These are phyloP conservation scores for Brotula barbata DNA, from an alignment of 2,797 vertebrate genomes.

Conservation along the genomic window DNA sequence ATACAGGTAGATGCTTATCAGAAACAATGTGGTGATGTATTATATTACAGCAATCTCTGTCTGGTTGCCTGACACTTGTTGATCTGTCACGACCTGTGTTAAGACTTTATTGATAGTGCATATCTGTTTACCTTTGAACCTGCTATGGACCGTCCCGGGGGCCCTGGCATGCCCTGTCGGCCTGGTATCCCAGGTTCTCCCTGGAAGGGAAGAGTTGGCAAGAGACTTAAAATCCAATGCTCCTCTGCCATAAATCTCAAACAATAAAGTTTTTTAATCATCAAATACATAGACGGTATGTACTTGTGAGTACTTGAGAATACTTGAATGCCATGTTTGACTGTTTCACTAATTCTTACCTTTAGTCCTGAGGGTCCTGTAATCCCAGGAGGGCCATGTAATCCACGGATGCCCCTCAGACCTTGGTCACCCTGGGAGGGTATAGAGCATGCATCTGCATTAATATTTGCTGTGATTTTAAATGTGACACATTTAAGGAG, in stretches of 20 bases:
- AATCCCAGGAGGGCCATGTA: conserved; percentile 84
- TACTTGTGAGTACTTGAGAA: no score
- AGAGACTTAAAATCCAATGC: conserved; percentile 5
- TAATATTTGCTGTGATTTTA: background rate
- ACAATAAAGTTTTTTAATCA: no score
- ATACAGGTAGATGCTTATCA: conserved; percentile 1
- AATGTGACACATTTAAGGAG: background rate
- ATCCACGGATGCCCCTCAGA: conserved; percentile 86
- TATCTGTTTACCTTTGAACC: conserved; percentile 86
- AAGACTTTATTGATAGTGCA: background rate
- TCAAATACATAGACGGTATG: no score
- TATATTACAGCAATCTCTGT: conserved; percentile 18
- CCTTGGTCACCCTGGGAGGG: conserved; percentile 87
- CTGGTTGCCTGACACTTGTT: conserved; percentile 25
- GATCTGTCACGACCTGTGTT: conserved; percentile 43
- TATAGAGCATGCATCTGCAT: conserved; percentile 16
- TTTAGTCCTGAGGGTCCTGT: conserved; percentile 87
- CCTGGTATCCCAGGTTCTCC: conserved; percentile 87
- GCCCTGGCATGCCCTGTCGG: conserved; percentile 84
- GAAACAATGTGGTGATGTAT: conserved; percentile 23
- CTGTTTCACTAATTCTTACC: conserved; percentile 65
- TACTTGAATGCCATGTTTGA: background rate
- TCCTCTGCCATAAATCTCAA: conserved; percentile 6
- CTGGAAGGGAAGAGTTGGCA: conserved; percentile 64
- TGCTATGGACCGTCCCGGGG: conserved; percentile 84